Conservation (phyloP, 2,113 vertebrate species). For the Felis catus region F.catus_Fca126_mat1.0 CM031416.1:25923501-25924000, state of each 20-base stretch:
- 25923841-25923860: conserved; percentile 63
- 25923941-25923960: conserved; percentile 71
- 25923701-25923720: not conserved
- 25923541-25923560: not conserved
- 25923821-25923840: conserved; percentile 36
- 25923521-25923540: not conserved
- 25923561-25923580: not conserved
- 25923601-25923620: not conserved
- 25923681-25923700: not conserved
- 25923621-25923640: not conserved
- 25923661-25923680: not conserved
- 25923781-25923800: not conserved
- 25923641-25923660: not conserved
- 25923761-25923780: not conserved
- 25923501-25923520: not conserved
- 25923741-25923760: not conserved
- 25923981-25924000: conserved; percentile 70
- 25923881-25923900: conserved; percentile 57
- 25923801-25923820: not conserved
- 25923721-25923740: not conserved
- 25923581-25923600: not conserved
- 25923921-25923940: conserved; percentile 74
- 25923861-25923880: conserved; percentile 53
- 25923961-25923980: conserved; percentile 76
- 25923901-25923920: conserved; percentile 76